These are phyloP conservation scores for Hemaris fuciformis DNA, from an alignment of 2,888 invertebrate genomes.

Conservation along the genomic window DNA sequence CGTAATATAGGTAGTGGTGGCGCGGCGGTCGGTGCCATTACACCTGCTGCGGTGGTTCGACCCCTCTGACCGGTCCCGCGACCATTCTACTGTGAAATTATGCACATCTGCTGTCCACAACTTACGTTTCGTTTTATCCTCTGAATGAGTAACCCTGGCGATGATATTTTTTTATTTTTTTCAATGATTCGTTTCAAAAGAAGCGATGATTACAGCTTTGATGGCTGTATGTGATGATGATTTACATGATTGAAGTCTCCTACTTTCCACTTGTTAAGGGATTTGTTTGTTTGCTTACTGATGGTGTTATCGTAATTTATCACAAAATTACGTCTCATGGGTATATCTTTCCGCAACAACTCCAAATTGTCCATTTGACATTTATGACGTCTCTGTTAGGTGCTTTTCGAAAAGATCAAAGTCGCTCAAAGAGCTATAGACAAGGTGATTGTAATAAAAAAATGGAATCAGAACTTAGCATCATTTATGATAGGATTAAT, in stretches of 20 bases:
- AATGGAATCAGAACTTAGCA: too few species aligned
- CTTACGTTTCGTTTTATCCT: constrained; percentile 9
- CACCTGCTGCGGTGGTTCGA: constrained; percentile 68
- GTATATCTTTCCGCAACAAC: too few species aligned
- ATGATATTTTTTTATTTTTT: background rate
- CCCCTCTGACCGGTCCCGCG: constrained; percentile 66
- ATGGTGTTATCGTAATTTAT: too few species aligned
- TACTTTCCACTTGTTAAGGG: too few species aligned
- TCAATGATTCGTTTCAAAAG: background rate
- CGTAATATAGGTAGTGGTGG: constrained; percentile 18
- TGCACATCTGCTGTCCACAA: constrained; percentile 61
- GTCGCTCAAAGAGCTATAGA: too few species aligned
- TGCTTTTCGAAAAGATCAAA: too few species aligned
- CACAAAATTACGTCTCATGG: too few species aligned
- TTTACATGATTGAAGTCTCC: background rate
- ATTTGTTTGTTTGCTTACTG: too few species aligned
- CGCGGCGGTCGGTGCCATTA: constrained; percentile 31
- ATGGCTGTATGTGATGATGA: background rate
- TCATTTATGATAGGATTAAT: too few species aligned
- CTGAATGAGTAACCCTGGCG: background rate
- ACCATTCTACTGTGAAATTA: constrained; percentile 74
- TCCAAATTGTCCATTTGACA: too few species aligned
- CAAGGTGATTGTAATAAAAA: too few species aligned
- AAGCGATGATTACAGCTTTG: background rate
- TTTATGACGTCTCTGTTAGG: too few species aligned